Base-by-base conservation (phyloP, 2,113 vertebrate genomes). In the Oncorhynchus tshawytscha region DNA sequence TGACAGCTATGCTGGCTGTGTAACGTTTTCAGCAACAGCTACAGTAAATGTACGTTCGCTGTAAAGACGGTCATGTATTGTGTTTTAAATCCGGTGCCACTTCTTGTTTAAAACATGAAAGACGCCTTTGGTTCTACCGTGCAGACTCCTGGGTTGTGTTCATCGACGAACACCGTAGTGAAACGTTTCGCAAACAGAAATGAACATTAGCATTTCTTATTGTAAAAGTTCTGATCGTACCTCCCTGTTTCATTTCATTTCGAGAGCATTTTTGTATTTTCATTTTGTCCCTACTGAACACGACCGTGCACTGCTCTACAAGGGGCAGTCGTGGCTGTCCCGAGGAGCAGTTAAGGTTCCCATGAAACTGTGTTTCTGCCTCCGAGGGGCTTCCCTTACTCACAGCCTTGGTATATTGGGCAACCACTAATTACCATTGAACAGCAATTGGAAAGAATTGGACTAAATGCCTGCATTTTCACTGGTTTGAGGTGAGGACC, bases 361-460 rank as follows among this genome's bases (percentile, higher is more conserved):
- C 89, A 22, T 79, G 85, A 90, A 87, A 73, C 82, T 77, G 85
- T 83, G 87, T 82, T 87, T 82, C 85, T 88, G 70, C 73, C 71
- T 86, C 80, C 73, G 80, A 45, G 59, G 87, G 86, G 84, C 81
- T 91, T 91, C 87, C 86, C 88, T 91, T 88, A 81, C 82, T 87
- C 83, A 84, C 67, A 69, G 67, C 84, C 81, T 79, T 86, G 85
- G 88, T 89, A 86, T 90, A 86, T 89, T 82, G 89, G 88, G 84
- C 84, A 90, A 91, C 91, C 91, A 90, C 91, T 92, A 93, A 91
- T 90, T 90, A 84, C 80, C 70, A 75, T 83, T 79, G 87, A 90
- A 85, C 88, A 85, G 85, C 77, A 88, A 84, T 80, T 87, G 78
- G 85, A 90, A 89, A 89, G 86, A 87, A 86, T 84, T 66, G 74